Conservation (phyloP, 1,140 invertebrate genomes). For the Homarus americanus region DNA sequence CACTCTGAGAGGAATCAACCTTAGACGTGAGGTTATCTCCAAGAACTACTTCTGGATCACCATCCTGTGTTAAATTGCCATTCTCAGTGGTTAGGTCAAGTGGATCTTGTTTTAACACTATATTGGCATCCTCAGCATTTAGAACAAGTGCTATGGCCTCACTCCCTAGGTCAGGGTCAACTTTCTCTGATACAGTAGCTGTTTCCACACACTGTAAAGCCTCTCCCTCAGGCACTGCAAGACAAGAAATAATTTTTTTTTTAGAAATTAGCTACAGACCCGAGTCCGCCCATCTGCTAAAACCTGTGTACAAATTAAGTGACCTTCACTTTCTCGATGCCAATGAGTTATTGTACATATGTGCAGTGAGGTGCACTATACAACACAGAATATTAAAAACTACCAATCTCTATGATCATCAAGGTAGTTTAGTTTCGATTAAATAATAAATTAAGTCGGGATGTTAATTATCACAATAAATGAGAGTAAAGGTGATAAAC, state of each 20-base stretch:
- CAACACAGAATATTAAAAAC: too few species aligned
- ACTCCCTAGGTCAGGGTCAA: not conserved
- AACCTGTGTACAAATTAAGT: too few species aligned
- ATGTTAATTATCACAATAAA: too few species aligned
- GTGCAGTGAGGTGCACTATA: too few species aligned
- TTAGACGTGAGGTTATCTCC: not conserved
- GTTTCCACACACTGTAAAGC: not conserved
- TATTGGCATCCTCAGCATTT: not conserved
- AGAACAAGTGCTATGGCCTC: not conserved
- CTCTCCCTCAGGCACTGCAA: not conserved
- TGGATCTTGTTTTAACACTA: not conserved
- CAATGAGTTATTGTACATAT: too few species aligned
- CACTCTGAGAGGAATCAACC: not conserved
- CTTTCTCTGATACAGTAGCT: not conserved
- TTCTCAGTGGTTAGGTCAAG: not conserved
- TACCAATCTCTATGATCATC: too few species aligned
- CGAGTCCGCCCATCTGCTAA: too few species aligned
- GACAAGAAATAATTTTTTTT: not conserved
- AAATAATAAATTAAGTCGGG: too few species aligned
- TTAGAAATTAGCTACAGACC: too few species aligned
- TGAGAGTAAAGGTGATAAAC: too few species aligned
- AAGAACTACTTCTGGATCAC: not conserved
- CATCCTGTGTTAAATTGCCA: not conserved
- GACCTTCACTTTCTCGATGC: too few species aligned
- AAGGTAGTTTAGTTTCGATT: too few species aligned